Evolutionary conservation across 2,797 vertebrate genomes (phyloP).

Genomic region (Ceryle rudis): DNA sequence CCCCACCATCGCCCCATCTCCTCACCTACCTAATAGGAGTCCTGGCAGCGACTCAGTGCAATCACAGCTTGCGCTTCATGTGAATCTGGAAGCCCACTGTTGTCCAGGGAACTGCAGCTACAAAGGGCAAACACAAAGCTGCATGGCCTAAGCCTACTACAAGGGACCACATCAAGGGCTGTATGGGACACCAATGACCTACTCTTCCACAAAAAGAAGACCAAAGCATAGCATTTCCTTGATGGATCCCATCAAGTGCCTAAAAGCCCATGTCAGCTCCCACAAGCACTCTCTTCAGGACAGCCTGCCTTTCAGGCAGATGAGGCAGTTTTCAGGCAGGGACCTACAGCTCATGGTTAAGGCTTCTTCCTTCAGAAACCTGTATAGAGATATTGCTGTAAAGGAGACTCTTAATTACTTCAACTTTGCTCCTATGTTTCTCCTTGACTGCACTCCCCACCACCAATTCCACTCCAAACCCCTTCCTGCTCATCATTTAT

Average conservation of each 20-base stretch:
- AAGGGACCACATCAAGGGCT: too few species aligned
- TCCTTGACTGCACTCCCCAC: background rate
- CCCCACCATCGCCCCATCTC: background rate
- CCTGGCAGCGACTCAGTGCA: accelerated
- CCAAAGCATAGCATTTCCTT: background rate
- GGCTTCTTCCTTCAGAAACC: background rate
- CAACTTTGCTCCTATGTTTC: background rate
- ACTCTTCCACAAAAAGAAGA: background rate
- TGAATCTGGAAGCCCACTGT: background rate
- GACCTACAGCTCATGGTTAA: background rate
- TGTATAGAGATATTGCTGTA: accelerated
- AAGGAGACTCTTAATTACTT: background rate
- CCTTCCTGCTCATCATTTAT: background rate
- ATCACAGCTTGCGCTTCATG: accelerated
- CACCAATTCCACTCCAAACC: background rate
- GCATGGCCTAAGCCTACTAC: background rate
- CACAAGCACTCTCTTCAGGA: too few species aligned
- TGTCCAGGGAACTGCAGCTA: accelerated
- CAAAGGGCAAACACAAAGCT: accelerated
- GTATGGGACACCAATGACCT: background rate
- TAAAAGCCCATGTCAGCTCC: background rate
- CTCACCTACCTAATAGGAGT: accelerated
- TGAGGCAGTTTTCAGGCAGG: accelerated
- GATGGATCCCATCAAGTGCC: background rate
- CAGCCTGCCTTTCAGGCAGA: background rate